Evolutionary conservation across 2,888 invertebrate species (phyloP), one percentile per base, ranked within the genome.

Genomic region (Nomada fabriciana): DNA sequence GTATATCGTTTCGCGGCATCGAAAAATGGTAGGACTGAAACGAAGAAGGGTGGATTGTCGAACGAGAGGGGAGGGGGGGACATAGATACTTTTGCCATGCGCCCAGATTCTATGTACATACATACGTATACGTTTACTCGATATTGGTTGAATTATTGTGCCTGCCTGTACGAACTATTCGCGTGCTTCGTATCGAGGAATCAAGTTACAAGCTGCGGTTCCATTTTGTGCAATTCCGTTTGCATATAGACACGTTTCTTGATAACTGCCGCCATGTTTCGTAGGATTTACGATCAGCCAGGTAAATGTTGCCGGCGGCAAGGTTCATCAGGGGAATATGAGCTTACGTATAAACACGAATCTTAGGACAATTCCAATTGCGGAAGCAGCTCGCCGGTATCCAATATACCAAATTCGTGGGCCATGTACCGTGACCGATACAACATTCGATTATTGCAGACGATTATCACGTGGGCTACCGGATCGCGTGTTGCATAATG

Each of bases 221-320:
- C 86, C 84, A 86, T 83, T 88, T 84, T 82, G 36, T 78, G 86
- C 88, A 86, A 88, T 87, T 88, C 86, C 80, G 84, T 80, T 84
- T 86, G 84, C 88, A 87, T 86, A 86, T 82, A 88, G 79, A 88
- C 88, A 81, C 84, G 86, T 81, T 84, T 77, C 83, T 87, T 87
- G 76, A 80, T 87, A 87, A 86, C 88, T 79, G 64, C 73, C 70
- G 76, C 73, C 68, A 61, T 86, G 81, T 81, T 87, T 74, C 68
- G 52, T 70, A 43, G 74, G 83, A 86, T 87, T 85, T 86, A 86
- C 83, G 87, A 83, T 68, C 78, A 57, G 20, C 60, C 64, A 60
- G 76, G 85, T 74, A 72, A 85, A 86, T 59, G 76, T 71, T 78
- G 80, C 73, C 61, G 69, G 47, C 23, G 61, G 83, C 75, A 42